Base-by-base conservation (phyloP, 2,888 invertebrate genomes). In the Parnassius glacialis region DNA sequence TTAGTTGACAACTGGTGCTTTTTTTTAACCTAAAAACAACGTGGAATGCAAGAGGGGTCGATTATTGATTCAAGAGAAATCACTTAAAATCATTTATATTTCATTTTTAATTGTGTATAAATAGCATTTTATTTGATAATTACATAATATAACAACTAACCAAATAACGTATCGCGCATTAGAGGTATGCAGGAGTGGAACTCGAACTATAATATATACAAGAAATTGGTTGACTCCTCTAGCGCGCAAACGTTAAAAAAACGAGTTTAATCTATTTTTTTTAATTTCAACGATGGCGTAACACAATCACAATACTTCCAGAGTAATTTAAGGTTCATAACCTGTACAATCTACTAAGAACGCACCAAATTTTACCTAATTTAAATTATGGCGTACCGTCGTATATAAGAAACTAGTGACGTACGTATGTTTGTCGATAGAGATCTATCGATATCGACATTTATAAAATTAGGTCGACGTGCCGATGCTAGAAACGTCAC, bases 11-110 rank as follows among this genome's bases (percentile, higher is more conserved):
- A 9, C 48, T 2, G 48, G 13, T 48, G 48, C 7, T 9, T 48
- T 10, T 48, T 48, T 13, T 16, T 13, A 48, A 12, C n/a, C 48
- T 48, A 48, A 45, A 25, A 57, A 48, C 57, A 84, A 80, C 76
- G 82, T 89, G 90, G 90, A 90, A 90, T 90, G 90, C 90, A 88
- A 48, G 84, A 80, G 82, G 84, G 85, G 76, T 73, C 70, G 74
- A 77, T 48, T 48, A 77, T 48, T 48, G 13, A 48, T 48, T 12
- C 5, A 73, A 76, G 67, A 72, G 34, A 79, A 74, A 34, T 34
- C 34, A 34, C 34, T 77, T 79, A 76, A 74, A 77, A 78, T 74
- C 48, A 58, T 44, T 51, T 34, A 58, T 57, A 57, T 54, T 43
- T 58, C 52, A 50, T 13, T 48, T 13, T 48, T 9, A 13, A 13